Evolutionary conservation across 2,113 vertebrate genomes (phyloP).

Genomic region (Corythornis cristatus): DNA sequence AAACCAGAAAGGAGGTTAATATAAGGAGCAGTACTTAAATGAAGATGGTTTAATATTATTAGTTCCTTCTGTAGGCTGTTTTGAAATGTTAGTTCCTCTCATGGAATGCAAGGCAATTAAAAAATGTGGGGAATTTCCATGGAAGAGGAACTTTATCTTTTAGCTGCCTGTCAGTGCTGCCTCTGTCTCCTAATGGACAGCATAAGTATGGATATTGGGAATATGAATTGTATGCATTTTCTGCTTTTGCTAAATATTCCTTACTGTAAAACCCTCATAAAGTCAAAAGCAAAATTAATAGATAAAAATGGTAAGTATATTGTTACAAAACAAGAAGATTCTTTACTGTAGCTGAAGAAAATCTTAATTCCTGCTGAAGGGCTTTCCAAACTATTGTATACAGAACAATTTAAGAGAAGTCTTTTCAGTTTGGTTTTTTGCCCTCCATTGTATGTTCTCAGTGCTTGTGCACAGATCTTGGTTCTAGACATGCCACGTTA

Average conservation of each 20-base stretch:
- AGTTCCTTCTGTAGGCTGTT: slow-evolving; percentile 22
- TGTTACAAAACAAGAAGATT: neutral
- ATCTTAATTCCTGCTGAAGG: neutral
- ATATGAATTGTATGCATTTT: neutral
- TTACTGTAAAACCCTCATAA: neutral
- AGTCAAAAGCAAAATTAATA: neutral
- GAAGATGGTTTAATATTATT: neutral
- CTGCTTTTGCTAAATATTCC: neutral
- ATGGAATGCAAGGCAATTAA: too few species aligned
- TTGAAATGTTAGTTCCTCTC: neutral
- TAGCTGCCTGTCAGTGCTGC: too few species aligned
- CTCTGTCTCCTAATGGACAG: too few species aligned
- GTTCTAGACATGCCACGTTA: neutral
- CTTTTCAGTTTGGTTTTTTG: neutral
- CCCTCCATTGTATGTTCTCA: neutral
- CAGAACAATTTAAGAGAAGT: neutral
- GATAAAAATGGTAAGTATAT: neutral
- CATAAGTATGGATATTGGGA: neutral
- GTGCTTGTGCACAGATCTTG: neutral
- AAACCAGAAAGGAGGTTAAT: slow-evolving; percentile 16
- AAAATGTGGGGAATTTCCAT: too few species aligned
- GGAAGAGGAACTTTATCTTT: neutral
- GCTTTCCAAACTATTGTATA: neutral
- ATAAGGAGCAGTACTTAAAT: neutral
- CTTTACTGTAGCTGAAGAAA: neutral